phyloP scores from a whole-genome alignment of 2,797 vertebrate species.

The Xiphophorus birchmanni region DNA sequence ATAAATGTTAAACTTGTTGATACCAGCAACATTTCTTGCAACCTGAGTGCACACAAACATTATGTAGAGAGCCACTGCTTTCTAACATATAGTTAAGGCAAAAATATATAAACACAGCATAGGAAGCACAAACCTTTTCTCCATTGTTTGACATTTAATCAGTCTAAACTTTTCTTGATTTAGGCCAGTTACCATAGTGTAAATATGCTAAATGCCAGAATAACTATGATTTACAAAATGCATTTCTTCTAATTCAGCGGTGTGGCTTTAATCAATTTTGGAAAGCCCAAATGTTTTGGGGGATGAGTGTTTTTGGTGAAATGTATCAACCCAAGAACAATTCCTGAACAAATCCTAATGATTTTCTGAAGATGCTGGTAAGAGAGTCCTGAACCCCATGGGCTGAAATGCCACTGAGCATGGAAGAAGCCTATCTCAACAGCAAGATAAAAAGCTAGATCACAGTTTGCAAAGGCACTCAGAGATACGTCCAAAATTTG shows the following conservation, averaged over 20 bases:
- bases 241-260: not conserved
- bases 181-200: not conserved
- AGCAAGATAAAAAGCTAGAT: not conserved
- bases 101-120: not conserved
- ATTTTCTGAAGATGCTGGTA: not conserved
- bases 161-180: not conserved
- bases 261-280: not conserved
- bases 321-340: not conserved
- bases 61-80: not conserved
- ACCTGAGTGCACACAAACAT: not conserved
- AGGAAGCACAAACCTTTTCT: not conserved
- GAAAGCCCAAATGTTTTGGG: not conserved
- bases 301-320: not conserved
- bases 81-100: not conserved
- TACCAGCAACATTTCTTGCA: not conserved
- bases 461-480: not conserved
- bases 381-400: not conserved
- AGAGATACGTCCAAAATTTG: not conserved
- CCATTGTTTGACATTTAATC: not conserved
- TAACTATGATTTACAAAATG: not conserved
- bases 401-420: not conserved
- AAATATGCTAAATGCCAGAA: not conserved
- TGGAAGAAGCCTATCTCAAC: not conserved
- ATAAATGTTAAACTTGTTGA: not conserved
- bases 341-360: not conserved